phyloP scores from a whole-genome alignment of 1,140 invertebrate species.

The Pristionchus pacificus region DNA sequence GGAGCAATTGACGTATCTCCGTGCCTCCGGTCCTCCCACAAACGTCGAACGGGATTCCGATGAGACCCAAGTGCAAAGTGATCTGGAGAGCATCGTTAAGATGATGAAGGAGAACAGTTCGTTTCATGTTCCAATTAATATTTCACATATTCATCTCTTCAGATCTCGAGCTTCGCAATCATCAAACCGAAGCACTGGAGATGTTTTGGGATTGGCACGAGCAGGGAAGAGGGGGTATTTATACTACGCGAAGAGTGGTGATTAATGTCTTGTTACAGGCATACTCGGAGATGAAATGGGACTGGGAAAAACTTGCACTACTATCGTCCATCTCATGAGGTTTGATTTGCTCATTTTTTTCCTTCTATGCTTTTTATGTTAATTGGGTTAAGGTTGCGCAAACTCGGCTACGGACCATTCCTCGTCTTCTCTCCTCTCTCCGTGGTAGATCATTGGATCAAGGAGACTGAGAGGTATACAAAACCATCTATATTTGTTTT shows the following conservation, averaged over 20 bases:
- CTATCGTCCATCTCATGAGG: not conserved
- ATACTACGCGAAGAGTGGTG: no score
- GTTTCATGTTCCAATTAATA: no score
- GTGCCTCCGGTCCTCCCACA: no score
- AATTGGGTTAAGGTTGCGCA: not conserved
- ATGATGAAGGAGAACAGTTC: no score
- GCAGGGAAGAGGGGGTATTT: not conserved
- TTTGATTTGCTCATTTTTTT: not conserved
- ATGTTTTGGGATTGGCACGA: not conserved
- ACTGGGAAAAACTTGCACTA: not conserved
- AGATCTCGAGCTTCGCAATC: not conserved
- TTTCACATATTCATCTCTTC: not conserved
- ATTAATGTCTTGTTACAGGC: no score
- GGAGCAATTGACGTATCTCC: no score
- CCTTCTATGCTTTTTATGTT: not conserved
- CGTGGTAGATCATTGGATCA: not conserved
- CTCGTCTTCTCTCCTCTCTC: not conserved
- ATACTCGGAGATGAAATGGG: not conserved
- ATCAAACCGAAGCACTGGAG: not conserved
- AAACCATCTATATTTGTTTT: no score
- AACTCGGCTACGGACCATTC: not conserved
- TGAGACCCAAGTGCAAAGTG: no score
- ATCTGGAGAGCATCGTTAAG: no score
- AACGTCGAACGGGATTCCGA: no score
- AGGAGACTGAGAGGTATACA: not conserved